These are phyloP conservation scores for Chaenogobius annularis DNA, from an alignment of 2,113 vertebrate genomes.

Conservation along the genomic window DNA sequence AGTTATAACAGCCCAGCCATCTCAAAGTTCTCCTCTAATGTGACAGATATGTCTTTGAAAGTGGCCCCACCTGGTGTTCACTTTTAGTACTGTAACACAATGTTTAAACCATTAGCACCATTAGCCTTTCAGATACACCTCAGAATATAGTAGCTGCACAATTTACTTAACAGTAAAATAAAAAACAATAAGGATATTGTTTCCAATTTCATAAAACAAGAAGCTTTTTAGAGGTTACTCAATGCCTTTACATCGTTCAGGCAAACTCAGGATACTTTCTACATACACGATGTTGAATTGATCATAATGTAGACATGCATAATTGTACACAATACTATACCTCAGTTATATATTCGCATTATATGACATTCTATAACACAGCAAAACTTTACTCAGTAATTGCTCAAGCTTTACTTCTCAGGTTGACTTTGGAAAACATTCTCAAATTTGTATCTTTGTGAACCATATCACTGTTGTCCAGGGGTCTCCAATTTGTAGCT, in stretches of 20 bases:
- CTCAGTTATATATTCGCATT: constrained; percentile 45
- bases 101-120: constrained; percentile 10
- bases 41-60: constrained; percentile 9
- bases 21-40: background rate
- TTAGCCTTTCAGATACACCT: constrained; percentile 52
- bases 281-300: constrained; percentile 30
- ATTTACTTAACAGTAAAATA: background rate
- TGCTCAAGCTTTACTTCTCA: constrained; percentile 43
- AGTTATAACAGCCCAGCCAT: background rate
- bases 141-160: constrained; percentile 12
- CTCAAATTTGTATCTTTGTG: constrained; percentile 37
- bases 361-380: constrained; percentile 33
- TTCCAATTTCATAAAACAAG: background rate
- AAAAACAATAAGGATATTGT: background rate
- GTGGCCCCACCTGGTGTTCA: constrained; percentile 62
- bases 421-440: constrained; percentile 39
- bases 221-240: constrained; percentile 2
- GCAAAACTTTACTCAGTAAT: background rate
- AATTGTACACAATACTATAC: constrained; percentile 42
- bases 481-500: constrained; percentile 1
- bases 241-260: constrained; percentile 47
- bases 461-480: constrained; percentile 37
- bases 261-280: constrained; percentile 47
- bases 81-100: constrained; percentile 35
- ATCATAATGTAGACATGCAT: constrained; percentile 10